Evolutionary conservation across 2,797 vertebrate species (phyloP).

Genomic region (Sciurus vulgaris): DNA sequence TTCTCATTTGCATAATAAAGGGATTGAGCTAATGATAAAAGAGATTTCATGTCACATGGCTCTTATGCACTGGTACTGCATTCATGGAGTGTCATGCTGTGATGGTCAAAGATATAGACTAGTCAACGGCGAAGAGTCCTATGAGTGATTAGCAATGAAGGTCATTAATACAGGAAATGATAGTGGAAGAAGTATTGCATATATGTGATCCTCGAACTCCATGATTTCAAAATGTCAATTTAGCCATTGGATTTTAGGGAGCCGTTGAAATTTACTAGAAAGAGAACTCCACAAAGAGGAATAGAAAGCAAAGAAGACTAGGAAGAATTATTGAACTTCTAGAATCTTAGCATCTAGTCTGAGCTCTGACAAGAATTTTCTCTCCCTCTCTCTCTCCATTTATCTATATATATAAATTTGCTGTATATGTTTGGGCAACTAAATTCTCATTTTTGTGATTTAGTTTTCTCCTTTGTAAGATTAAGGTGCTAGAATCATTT

Average conservation of each 20-base stretch:
- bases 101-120: not conserved
- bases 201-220: not conserved
- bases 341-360: not conserved
- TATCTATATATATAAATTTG: too few species aligned
- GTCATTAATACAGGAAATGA: not conserved
- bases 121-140: not conserved
- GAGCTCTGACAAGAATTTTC: not conserved
- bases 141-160: not conserved
- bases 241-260: constrained; percentile 14
- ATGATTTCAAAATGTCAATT: not conserved
- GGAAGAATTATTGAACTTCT: not conserved
- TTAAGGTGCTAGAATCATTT: not conserved
- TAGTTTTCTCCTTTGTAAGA: not conserved
- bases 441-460: not conserved
- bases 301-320: not conserved
- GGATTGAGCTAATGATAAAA: not conserved
- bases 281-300: not conserved
- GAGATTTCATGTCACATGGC: not conserved
- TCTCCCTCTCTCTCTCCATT: not conserved
- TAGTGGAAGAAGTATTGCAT: not conserved
- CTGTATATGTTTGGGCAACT: not conserved
- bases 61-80: not conserved
- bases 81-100: not conserved
- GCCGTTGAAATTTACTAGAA: not conserved
- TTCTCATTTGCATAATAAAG: not conserved